Evolutionary conservation across 2,888 invertebrate genomes (phyloP).

Genomic region (Caenorhabditis sp.): DNA sequence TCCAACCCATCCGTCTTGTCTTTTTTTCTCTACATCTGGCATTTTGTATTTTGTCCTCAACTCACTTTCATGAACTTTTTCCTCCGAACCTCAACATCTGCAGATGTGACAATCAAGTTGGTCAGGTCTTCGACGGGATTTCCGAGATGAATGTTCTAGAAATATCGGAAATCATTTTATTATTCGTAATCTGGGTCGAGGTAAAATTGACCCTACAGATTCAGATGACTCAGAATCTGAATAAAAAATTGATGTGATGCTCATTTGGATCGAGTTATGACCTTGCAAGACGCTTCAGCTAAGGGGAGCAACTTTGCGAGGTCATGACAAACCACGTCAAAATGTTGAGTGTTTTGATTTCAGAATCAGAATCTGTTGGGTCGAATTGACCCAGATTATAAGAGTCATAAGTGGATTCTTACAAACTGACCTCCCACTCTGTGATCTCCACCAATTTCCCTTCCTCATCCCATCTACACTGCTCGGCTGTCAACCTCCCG

Average conservation of each 20-base stretch:
- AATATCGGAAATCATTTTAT: not conserved
- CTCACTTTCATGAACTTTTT: constrained; percentile 69
- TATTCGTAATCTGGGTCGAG: too few relatives aligned
- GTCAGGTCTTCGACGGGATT: constrained; percentile 71
- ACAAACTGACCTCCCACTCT: constrained; percentile 69
- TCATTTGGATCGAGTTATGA: too few relatives aligned
- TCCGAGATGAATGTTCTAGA: constrained; percentile 70
- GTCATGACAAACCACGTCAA: too few relatives aligned
- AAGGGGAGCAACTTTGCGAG: too few relatives aligned
- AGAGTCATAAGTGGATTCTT: not conserved
- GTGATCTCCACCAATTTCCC: constrained; percentile 66
- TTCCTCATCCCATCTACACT: constrained; percentile 53
- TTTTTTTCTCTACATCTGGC: constrained; percentile 4
- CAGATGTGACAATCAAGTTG: constrained; percentile 66
- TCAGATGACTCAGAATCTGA: too few relatives aligned
- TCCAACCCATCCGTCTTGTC: not conserved
- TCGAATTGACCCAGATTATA: too few relatives aligned
- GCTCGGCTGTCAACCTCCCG: constrained; percentile 63
- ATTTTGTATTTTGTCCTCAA: not conserved
- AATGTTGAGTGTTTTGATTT: too few relatives aligned
- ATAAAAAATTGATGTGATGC: too few relatives aligned
- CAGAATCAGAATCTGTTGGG: too few relatives aligned
- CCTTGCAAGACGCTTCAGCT: too few relatives aligned
- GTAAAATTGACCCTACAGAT: too few relatives aligned
- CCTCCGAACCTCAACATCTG: constrained; percentile 53